Base-by-base conservation (phyloP, 2,797 vertebrate genomes). In the Xiphorhynchus erythropygius region DNA sequence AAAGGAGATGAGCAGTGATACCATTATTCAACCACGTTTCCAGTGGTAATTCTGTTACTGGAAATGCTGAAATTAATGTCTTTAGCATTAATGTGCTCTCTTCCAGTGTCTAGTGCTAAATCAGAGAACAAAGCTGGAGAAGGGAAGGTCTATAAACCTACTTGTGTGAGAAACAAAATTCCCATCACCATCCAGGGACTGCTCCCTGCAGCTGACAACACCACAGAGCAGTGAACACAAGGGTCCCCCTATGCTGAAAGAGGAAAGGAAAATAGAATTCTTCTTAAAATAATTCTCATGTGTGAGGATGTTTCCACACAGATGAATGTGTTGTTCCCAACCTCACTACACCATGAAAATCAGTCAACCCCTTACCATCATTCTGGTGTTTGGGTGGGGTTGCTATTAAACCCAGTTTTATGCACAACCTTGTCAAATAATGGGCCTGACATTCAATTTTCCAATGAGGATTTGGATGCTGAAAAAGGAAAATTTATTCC, bases 121-220 rank as follows among this genome's bases (percentile, higher is more conserved):
- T 47, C 56, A 55, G 67, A 37, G 89, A 47, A n/a, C 23, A 73
- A 76, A 80, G 8, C 28, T 42, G 27, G 23, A 65, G 25, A 8
- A 75, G 7, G 18, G 32, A 33, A 22, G 41, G 9, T 35, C 28
- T 62, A 4, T 1, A 8, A 39, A 24, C 9, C 60, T 11, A 82
- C 49, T 37, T 28, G 3, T 13, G 59, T 15, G 28, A 17, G n/a
- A 92, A 87, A 32, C 24, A 44, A 52, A 44, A 19, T 6, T 67
- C n/a, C 30, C 6, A 0, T n/a, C 2, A 0, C 9, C 35, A 57
- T 10, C 11, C 7, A 2, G 35, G 42, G 4, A 33, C 0, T 0
- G 2, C 3, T 84, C 50, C 32, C 22, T 1, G 2, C 21, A 5
- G 2, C 46, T 0, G 0, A 4, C 0, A 0, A 8, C 46, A 46